phyloP scores from a whole-genome alignment of 2,888 invertebrate genomes.

The Salticus scenicus region DNA sequence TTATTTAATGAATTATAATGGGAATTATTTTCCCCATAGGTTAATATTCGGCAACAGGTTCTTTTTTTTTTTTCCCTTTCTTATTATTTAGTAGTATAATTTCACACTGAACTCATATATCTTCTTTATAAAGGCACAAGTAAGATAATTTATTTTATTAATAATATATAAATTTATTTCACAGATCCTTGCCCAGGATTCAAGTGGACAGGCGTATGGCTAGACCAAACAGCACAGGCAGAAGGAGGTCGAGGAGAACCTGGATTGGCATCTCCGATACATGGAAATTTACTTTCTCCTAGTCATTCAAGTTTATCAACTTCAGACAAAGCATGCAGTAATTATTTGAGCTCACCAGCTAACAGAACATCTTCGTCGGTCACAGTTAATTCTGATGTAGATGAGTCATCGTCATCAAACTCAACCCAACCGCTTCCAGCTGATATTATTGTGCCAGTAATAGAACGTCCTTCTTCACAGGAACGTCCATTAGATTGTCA shows the following conservation, averaged over 20 bases:
- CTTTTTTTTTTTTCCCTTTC: too few species aligned
- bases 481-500: constrained; percentile 53
- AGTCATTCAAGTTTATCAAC: neutral
- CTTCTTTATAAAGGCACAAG: too few species aligned
- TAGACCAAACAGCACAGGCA: constrained; percentile 39
- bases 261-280: constrained; percentile 52
- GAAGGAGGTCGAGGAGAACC: constrained; percentile 59
- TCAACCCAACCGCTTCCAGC: constrained; percentile 44
- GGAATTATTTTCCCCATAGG: too few species aligned
- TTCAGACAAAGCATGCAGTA: neutral
- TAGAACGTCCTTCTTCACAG: constrained; percentile 34
- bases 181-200: constrained; percentile 46
- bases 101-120: too few species aligned
- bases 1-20: too few species aligned
- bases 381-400: constrained; percentile 28
- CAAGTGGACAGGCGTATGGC: constrained; percentile 53
- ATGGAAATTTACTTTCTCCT: constrained; percentile 33
- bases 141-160: too few species aligned
- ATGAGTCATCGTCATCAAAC: constrained; percentile 50
- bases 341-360: neutral
- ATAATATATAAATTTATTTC: too few species aligned
- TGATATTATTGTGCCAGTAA: constrained; percentile 56
- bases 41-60: too few species aligned
- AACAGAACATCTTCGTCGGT: neutral
- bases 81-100: too few species aligned